phyloP scores from a whole-genome alignment of 2,888 invertebrate genomes.

The Barypeithes pellucidus region DNA sequence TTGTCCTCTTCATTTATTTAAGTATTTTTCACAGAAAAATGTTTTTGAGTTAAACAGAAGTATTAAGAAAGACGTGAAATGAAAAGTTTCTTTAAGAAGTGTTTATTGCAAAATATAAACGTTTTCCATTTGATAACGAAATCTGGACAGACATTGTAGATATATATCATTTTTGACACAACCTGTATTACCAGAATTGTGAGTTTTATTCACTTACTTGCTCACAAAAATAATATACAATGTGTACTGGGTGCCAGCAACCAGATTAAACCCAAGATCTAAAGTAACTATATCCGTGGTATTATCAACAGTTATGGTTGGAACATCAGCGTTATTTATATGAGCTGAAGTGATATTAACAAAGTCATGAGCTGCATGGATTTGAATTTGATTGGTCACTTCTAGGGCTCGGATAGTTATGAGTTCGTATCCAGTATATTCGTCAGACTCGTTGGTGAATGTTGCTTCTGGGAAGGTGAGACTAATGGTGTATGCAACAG shows the following conservation, averaged over 20 bases:
- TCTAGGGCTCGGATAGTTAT: conserved; percentile 34
- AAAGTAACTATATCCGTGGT: conserved; percentile 53
- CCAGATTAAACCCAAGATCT: not conserved
- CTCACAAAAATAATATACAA: conserved; percentile 45
- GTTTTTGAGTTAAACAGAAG: too few species aligned
- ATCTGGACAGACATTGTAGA: too few species aligned
- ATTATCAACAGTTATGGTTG: conserved; percentile 42
- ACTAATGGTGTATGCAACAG: conserved; percentile 46
- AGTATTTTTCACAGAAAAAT: too few species aligned
- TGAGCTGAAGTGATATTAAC: conserved; percentile 44
- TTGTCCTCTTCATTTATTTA: too few species aligned
- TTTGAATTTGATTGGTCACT: conserved; percentile 33
- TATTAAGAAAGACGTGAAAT: too few species aligned
- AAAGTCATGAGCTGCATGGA: conserved; percentile 54
- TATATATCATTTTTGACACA: too few species aligned
- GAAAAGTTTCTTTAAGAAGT: too few species aligned
- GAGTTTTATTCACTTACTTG: conserved; percentile 39
- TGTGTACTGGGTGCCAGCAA: not conserved
- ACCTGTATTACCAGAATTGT: too few species aligned
- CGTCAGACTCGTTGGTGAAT: conserved; percentile 43
- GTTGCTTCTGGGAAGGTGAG: conserved; percentile 44
- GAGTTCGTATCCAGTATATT: conserved; percentile 44
- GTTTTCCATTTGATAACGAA: too few species aligned
- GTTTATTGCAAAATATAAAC: too few species aligned
- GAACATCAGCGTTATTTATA: conserved; percentile 29